Conservation (phyloP, 2,113 vertebrate genomes). For the Motacilla alba region DNA sequence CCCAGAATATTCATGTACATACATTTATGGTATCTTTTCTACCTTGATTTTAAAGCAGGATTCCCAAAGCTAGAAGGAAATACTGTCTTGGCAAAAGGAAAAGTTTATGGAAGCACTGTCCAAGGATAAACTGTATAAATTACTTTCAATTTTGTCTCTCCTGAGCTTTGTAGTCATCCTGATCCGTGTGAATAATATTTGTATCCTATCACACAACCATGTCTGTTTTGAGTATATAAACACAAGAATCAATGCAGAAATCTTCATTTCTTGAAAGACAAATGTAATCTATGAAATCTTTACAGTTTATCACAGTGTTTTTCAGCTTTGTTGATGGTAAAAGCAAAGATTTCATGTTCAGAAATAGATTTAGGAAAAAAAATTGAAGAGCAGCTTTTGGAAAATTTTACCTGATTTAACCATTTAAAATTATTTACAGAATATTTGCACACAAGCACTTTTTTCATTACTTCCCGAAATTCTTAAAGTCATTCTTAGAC, state of each 20-base stretch:
- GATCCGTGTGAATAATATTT: not conserved
- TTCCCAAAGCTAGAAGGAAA: not conserved
- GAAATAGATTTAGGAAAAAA: not conserved
- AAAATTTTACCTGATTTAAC: not conserved
- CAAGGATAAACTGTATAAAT: not conserved
- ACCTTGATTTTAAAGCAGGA: not conserved
- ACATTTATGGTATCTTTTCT: not conserved
- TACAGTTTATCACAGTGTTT: not conserved
- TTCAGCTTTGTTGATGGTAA: not conserved
- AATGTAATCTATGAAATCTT: not conserved
- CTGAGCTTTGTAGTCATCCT: not conserved
- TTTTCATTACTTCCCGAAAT: not conserved
- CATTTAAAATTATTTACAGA: not conserved
- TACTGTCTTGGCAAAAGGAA: not conserved
- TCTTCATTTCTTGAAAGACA: not conserved
- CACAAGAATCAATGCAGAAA: not conserved
- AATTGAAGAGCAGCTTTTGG: not conserved
- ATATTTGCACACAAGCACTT: not conserved
- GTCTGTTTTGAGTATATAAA: not conserved
- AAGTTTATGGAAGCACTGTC: not conserved
- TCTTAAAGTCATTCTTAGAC: not conserved
- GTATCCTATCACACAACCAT: not conserved
- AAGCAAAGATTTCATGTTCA: not conserved
- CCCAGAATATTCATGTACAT: not conserved
- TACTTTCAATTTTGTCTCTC: not conserved